Conservation (phyloP, 2,113 vertebrate genomes). For the Rhodinocichla rosea region DNA sequence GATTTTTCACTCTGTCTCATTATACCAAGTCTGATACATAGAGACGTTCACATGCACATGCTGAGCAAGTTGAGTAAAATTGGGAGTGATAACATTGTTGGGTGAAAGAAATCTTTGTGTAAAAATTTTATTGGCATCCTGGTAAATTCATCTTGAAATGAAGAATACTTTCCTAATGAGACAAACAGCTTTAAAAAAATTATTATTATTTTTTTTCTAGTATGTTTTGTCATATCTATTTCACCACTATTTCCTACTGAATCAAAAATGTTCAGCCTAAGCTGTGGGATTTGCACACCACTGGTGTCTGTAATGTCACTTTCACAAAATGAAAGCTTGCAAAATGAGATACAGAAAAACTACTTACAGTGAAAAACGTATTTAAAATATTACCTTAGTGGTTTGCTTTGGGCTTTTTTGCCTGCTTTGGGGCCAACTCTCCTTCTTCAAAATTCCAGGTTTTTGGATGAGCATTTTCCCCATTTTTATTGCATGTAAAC, state of each 20-base stretch:
- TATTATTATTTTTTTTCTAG: neutral
- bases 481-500: neutral
- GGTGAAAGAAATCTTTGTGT: neutral
- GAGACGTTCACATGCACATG: fast-evolving
- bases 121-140: neutral
- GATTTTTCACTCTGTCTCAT: no score
- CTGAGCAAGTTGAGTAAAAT: neutral
- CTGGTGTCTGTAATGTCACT: neutral
- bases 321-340: neutral
- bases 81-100: neutral
- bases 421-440: neutral
- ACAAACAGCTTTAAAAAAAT: neutral
- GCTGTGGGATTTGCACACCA: neutral
- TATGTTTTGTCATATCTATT: neutral
- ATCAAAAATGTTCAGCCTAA: neutral
- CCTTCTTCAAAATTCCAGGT: neutral
- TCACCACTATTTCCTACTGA: neutral
- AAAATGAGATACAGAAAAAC: neutral
- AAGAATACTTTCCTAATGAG: neutral
- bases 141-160: neutral
- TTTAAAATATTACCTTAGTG: neutral
- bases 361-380: neutral
- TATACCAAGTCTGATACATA: neutral
- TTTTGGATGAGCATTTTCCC: neutral
- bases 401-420: neutral